Conservation (phyloP, 2,888 invertebrate species). For the Odontomyia ornata region DNA sequence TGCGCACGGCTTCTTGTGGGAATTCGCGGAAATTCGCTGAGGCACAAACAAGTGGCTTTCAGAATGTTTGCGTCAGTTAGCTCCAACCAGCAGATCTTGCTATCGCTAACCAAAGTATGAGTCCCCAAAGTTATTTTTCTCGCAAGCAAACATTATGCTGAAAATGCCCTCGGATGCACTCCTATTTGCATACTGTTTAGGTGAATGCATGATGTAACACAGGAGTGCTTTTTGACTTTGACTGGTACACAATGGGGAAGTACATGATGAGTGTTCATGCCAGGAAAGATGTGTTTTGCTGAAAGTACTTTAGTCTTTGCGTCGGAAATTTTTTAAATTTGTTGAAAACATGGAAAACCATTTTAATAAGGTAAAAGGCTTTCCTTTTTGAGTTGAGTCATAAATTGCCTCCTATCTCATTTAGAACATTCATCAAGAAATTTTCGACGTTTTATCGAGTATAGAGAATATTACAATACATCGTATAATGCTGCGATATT, state of each 20-base stretch:
- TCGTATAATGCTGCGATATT: no score
- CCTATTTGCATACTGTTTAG: conserved; percentile 35
- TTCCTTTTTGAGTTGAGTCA: no score
- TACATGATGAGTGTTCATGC: not conserved
- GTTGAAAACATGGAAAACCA: no score
- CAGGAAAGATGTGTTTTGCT: conserved; percentile 10
- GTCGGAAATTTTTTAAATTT: no score
- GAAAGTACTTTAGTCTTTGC: no score
- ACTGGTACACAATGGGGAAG: no score
- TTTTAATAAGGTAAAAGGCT: no score
- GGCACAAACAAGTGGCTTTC: not conserved
- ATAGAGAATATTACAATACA: no score
- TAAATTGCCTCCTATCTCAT: no score
- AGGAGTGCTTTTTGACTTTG: not conserved
- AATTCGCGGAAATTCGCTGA: conserved; percentile 37
- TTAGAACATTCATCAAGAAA: no score
- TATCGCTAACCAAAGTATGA: not conserved
- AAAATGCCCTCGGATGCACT: not conserved
- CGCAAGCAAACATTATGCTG: not conserved
- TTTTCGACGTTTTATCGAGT: no score
- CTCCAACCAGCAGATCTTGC: not conserved
- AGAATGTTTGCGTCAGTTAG: not conserved
- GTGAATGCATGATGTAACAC: conserved; percentile 18
- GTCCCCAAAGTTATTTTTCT: not conserved
- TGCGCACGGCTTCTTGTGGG: conserved; percentile 17